phyloP scores from a whole-genome alignment of 2,113 vertebrate genomes.

The Hyperopisus bebe region DNA sequence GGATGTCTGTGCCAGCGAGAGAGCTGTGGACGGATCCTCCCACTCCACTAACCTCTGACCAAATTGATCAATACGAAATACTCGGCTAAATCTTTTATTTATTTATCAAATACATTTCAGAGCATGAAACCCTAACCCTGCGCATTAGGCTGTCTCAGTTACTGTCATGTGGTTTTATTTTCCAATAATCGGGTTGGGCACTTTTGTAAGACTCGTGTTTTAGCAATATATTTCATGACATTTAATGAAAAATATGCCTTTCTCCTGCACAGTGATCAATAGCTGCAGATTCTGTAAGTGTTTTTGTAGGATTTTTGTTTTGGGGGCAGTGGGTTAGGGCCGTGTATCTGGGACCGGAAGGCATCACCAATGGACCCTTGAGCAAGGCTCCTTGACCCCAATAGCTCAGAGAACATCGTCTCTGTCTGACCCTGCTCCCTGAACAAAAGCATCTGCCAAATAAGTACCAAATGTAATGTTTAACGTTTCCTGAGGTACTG shows the following conservation, averaged over 20 bases:
- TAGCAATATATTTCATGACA: neutral
- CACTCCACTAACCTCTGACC: conserved; percentile 26
- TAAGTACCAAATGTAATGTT: neutral
- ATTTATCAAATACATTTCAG: conserved; percentile 11
- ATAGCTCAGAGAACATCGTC: neutral
- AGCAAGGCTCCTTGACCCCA: neutral
- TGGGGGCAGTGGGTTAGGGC: neutral
- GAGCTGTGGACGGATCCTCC: conserved; percentile 17
- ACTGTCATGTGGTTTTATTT: conserved; percentile 7
- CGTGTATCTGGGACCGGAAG: neutral
- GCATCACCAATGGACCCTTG: neutral
- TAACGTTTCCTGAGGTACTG: neutral
- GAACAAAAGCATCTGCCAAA: neutral
- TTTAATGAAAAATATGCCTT: neutral
- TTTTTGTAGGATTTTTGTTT: neutral
- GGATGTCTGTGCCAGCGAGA: neutral
- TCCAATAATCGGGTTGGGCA: conserved; percentile 12
- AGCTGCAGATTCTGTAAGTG: neutral
- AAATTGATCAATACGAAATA: conserved; percentile 28
- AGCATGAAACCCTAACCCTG: conserved; percentile 19
- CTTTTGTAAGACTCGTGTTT: conserved; percentile 9
- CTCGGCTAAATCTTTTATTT: conserved; percentile 15
- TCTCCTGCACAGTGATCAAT: neutral
- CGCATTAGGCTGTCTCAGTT: neutral
- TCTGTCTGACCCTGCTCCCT: neutral